Base-by-base conservation (phyloP, 2,888 invertebrate genomes). In the Serrognathus titanus region DNA sequence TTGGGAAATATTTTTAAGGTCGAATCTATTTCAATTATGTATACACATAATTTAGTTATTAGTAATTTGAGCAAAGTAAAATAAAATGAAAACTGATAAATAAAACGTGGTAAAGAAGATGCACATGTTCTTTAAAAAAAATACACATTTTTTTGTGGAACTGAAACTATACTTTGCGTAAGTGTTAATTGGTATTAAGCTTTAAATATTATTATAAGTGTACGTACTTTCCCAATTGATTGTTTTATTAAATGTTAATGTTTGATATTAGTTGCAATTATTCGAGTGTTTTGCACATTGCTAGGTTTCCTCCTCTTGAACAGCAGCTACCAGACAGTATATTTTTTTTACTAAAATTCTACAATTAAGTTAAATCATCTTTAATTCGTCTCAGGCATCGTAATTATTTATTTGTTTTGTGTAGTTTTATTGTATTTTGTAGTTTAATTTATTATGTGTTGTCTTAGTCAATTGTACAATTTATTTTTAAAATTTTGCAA, bases 361-460 rank as follows among this genome's bases (percentile, higher is more conserved):
- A 12, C 40, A 40, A 9, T 40, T 40, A 40, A 11, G 20, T n/a
- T n/a, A n/a, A 43, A 20, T 46, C 51, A 12, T 9, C 20, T 58
- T 58, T 49, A 40, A 46, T 52, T 43, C 35, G 48, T 57, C 54
- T 51, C 51, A 47, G 53, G 46, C 58, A 45, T 43, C 12, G 24
- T 48, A 51, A 52, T 51, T 41, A 48, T 48, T 56, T 52, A 49
- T 46, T 49, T 47, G 41, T 57, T 57, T 53, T 43, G 40, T 48
- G 39, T 50, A 50, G 12, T 50, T 39, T 51, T 55, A 49, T 55
- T 43, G 16, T 36, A 36, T 43, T 43, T 48, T 49, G 38, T 52
- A 57, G 45, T 47, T 52, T 57, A 58, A 54, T 49, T 58, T 58
- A 58, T 58, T 58, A 53, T 50, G 51, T 58, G 58, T 57, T 46